Evolutionary conservation across 2,888 invertebrate genomes (phyloP), one percentile per base, ranked within the genome.

Genomic region (Hoplodrina ambigua): DNA sequence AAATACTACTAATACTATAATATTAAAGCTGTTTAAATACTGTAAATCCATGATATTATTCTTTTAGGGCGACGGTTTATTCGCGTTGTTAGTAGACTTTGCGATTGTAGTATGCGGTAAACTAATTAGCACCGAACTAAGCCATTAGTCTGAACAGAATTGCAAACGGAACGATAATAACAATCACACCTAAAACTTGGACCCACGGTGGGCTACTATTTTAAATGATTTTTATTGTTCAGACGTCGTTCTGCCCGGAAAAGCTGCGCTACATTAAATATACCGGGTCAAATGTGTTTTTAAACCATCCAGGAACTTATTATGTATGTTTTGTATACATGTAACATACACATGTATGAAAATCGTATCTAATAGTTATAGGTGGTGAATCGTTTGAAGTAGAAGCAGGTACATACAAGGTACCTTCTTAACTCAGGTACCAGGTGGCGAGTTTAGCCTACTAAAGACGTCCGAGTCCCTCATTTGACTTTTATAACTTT

Each of bases 401-500:
- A 37, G 17, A 49, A 68, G 57, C 65, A 73, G 41, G 73, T 66
- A 74, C 8, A 50, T 50, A 41, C 49, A 11, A 49, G n/a, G 10
- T 50, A 44, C 49, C 46, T 70, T n/a, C 56, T 44, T n/a, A 50
- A 53, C 19, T 15, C 17, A 41, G 25, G 59, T 62, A 52, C 30
- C 70, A 80, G 54, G 69, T 69, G 69, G 13, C 44, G 17, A 49
- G n/a, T 57, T n/a, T 58, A 58, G 20, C 62, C 75, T 69, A 69
- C 74, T 55, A 56, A 76, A 65, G 20, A 65, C 62, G 76, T 76
- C 60, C 77, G 72, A 33, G 57, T 58, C 60, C 52, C 63, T 80
- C 60, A 78, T 78, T 78, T 54, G 71, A 80, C 78, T 78, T 78
- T 72, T 64, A 80, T 46, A 76, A 59, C 53, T 63, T 80, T 63